Percentiles rank a stretch among this genome's conserved stretches.
phyloP scores from a whole-genome alignment of 1,140 invertebrate species.

The Bombus fervidus region DNA sequence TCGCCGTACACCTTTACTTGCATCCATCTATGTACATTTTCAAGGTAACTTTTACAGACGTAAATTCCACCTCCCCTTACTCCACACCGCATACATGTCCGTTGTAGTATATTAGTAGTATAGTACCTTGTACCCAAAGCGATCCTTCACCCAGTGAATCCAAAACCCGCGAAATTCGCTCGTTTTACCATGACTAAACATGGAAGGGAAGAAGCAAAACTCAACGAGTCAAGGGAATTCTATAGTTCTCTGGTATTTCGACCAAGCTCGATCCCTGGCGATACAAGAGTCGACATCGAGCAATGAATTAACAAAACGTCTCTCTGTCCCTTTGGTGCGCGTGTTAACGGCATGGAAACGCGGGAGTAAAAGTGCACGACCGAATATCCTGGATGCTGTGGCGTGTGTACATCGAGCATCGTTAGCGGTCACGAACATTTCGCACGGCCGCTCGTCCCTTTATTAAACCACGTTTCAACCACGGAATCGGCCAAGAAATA shows the following conservation, averaged over 20 bases:
- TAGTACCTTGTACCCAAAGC: neutral
- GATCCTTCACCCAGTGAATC: neutral
- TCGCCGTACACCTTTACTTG: neutral
- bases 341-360: neutral
- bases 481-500: neutral
- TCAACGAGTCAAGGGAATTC: neutral
- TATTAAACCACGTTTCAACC: constrained; percentile 18
- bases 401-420: constrained; percentile 1
- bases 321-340: neutral
- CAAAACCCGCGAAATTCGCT: neutral
- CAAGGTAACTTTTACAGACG: neutral
- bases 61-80: neutral
- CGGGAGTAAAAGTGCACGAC: neutral
- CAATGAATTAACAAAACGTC: constrained; percentile 28
- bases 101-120: neutral
- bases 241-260: neutral
- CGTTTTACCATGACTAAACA: neutral
- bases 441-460: neutral
- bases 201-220: neutral
- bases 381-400: constrained; percentile 1
- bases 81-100: neutral
- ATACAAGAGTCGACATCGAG: neutral
- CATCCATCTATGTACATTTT: neutral
- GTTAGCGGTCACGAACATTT: constrained; percentile 31
- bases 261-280: neutral